These are phyloP conservation scores for Eremophila alpestris DNA, from an alignment of 2,797 vertebrate species.

Conservation along the genomic window DNA sequence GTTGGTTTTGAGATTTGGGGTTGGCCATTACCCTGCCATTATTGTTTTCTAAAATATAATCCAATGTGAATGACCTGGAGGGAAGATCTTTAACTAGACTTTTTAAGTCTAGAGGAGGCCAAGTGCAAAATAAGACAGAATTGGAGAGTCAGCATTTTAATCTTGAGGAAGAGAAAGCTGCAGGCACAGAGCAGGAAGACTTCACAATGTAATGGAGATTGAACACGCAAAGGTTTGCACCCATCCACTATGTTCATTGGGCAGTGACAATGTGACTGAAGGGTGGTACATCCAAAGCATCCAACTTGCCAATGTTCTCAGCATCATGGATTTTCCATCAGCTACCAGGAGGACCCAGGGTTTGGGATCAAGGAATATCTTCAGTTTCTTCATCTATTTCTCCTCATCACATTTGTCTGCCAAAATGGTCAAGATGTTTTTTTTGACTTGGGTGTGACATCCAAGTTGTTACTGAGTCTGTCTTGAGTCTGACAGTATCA, in stretches of 20 bases:
- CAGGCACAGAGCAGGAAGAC: not conserved
- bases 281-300: not conserved
- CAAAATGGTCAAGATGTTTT: not conserved
- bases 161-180: not conserved
- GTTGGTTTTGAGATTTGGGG: not conserved
- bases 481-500: not conserved
- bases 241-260: not conserved
- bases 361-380: not conserved
- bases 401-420: not conserved
- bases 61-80: not conserved
- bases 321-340: not conserved
- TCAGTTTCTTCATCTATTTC: not conserved
- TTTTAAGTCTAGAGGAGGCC: not conserved
- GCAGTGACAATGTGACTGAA: rapidly evolving
- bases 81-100: not conserved
- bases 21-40: not conserved
- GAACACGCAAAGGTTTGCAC: not conserved
- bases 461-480: not conserved
- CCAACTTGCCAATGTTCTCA: not conserved
- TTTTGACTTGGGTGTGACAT: not conserved
- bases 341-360: not conserved
- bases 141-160: not conserved
- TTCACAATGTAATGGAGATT: not conserved
- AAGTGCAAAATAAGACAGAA: not conserved
- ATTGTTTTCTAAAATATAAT: not conserved